A percentile compares a stretch with the other conserved stretches of the same genome.
These are phyloP conservation scores for Corythornis cristatus DNA, from an alignment of 2,113 vertebrate species.

Conservation along the genomic window DNA sequence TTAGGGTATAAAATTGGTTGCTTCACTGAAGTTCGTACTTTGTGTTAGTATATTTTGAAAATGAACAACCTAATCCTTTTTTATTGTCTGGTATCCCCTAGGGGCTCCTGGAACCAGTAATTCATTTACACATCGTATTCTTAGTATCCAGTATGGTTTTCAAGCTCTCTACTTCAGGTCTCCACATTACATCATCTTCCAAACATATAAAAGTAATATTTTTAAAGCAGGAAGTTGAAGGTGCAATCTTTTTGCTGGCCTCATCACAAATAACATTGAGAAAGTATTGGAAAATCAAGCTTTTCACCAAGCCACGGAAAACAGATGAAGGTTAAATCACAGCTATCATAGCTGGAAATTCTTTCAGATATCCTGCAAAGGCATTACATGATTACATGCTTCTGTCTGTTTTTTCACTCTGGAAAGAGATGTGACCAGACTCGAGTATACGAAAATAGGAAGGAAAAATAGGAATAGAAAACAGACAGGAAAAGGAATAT, in stretches of 20 bases:
- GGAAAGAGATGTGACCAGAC: slow-evolving; percentile 3
- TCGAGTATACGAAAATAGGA: neutral
- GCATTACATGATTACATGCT: slow-evolving; percentile 4
- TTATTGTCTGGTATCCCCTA: neutral
- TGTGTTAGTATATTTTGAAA: neutral
- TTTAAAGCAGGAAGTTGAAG: slow-evolving; percentile 37
- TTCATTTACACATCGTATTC: neutral
- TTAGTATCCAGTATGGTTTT: neutral
- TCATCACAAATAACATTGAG: slow-evolving; percentile 37
- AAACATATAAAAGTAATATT: slow-evolving; percentile 39
- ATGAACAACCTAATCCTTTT: neutral
- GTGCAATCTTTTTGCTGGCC: slow-evolving; percentile 28
- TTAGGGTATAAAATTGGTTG: neutral
- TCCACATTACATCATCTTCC: slow-evolving; percentile 11
- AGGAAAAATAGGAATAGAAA: too few relatives aligned
- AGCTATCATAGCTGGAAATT: slow-evolving; percentile 41
- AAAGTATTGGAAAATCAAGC: slow-evolving; percentile 37
- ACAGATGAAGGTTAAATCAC: slow-evolving; percentile 50
- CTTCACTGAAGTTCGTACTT: neutral
- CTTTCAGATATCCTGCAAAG: slow-evolving; percentile 43
- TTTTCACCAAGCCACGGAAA: slow-evolving; percentile 43
- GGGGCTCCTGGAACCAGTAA: neutral
- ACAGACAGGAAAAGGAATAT: neutral
- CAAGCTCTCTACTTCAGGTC: neutral
- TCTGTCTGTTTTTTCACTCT: slow-evolving; percentile 19